phyloP scores from a whole-genome alignment of 2,797 vertebrate genomes.

The Aldrovandia affinis region DNA sequence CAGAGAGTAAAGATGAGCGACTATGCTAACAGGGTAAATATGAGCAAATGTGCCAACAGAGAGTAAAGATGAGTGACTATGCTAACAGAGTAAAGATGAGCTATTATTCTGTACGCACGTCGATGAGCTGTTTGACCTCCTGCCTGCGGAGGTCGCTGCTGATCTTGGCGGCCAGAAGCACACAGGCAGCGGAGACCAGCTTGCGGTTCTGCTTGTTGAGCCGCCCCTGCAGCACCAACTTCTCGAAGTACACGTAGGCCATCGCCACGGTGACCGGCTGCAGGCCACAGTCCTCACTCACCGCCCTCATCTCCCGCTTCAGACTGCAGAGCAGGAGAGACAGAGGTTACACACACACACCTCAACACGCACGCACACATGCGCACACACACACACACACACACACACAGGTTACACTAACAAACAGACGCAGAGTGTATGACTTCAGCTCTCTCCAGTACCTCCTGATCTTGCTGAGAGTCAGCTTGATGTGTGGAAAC shows the following conservation, averaged over 20 bases:
- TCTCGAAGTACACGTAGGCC: slow-evolving; percentile 98
- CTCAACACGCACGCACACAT: background rate
- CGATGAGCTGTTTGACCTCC: slow-evolving; percentile 92
- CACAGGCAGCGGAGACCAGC: slow-evolving; percentile 89
- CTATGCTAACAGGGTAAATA: too few species aligned
- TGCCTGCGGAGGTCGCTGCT: slow-evolving; percentile 94
- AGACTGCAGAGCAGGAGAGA: slow-evolving; percentile 69
- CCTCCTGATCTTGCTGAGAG: slow-evolving; percentile 97
- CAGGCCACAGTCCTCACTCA: slow-evolving; percentile 88
- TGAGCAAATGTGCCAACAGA: background rate
- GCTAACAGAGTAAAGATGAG: background rate
- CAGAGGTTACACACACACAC: background rate
- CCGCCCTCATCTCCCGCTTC: slow-evolving; percentile 92
- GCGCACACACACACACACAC: too few species aligned
- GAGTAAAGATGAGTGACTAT: background rate
- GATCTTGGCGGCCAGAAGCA: slow-evolving; percentile 96
- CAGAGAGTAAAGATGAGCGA: background rate
- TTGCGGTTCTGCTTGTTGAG: slow-evolving; percentile 99
- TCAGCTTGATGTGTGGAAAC: slow-evolving; percentile 95
- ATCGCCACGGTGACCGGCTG: slow-evolving; percentile 93
- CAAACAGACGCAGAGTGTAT: background rate
- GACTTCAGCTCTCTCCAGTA: slow-evolving; percentile 53
- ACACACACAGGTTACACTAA: background rate
- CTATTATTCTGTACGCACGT: slow-evolving; percentile 76
- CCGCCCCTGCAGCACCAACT: slow-evolving; percentile 92